phyloP scores from a whole-genome alignment of 2,113 vertebrate species.

The Narcine bancroftii region DNA sequence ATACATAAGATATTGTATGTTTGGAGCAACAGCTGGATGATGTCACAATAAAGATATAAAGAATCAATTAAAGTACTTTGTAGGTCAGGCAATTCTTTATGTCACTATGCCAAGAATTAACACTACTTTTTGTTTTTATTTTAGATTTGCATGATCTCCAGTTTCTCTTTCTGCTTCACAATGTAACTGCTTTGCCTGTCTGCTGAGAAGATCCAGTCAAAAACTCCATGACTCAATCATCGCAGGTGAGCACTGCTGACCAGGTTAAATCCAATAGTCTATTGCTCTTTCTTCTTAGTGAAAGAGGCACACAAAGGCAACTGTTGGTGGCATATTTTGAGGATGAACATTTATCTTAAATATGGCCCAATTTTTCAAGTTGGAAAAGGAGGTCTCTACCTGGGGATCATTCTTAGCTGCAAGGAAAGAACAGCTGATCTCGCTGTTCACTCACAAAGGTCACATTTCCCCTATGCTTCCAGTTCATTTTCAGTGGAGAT shows the following conservation, averaged over 20 bases:
- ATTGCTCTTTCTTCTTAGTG: neutral
- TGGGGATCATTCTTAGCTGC: neutral
- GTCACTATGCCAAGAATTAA: too few relatives aligned
- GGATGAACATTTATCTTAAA: neutral
- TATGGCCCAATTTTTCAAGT: too few relatives aligned
- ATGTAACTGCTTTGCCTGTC: neutral
- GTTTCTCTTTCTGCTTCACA: too few relatives aligned
- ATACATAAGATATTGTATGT: neutral
- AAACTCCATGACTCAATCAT: neutral
- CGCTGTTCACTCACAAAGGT: too few relatives aligned
- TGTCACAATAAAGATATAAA: neutral
- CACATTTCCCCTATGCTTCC: neutral
- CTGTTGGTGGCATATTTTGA: neutral
- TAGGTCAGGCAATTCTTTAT: too few relatives aligned
- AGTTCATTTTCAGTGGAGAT: neutral
- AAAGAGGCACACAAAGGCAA: neutral
- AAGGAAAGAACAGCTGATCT: neutral
- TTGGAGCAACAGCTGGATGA: neutral
- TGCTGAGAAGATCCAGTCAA: neutral
- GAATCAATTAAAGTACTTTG: neutral
- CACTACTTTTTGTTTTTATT: too few relatives aligned
- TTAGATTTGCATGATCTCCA: too few relatives aligned
- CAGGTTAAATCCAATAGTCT: neutral
- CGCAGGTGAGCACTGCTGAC: neutral
- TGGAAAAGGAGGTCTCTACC: too few relatives aligned